Percentiles rank a stretch among this genome's conserved stretches.
These are phyloP conservation scores for Drosophila sp. DNA, from an alignment of 1,140 invertebrate genomes.

Conservation along the genomic window DNA sequence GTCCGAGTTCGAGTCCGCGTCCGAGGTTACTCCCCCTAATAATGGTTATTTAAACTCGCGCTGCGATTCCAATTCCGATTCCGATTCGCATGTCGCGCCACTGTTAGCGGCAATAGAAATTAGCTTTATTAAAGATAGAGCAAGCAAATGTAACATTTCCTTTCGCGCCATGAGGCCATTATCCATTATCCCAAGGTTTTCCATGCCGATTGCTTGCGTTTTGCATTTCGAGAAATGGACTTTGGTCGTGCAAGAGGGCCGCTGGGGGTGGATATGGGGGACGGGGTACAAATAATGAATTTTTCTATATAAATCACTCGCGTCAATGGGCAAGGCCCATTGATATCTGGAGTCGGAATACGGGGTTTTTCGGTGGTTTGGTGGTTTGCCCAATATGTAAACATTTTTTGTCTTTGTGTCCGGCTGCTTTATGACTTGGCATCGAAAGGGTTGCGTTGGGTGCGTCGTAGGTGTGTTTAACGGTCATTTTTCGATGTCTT, in stretches of 20 bases:
- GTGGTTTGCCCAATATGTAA: conserved; percentile 40
- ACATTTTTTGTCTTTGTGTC: conserved; percentile 56
- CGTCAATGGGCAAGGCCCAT: conserved; percentile 74
- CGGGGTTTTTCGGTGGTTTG: background rate
- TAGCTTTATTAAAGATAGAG: conserved; percentile 81
- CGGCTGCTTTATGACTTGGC: conserved; percentile 24
- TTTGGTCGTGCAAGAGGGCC: conserved; percentile 10
- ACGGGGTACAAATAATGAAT: conserved; percentile 70
- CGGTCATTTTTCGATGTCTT: conserved; percentile 80
- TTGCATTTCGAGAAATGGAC: conserved; percentile 72
- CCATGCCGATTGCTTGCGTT: conserved; percentile 15
- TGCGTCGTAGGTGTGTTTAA: conserved; percentile 76
- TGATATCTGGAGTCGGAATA: conserved; percentile 45
- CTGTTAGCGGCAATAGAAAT: conserved; percentile 78
- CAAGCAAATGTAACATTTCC: conserved; percentile 58
- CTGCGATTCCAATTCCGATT: background rate
- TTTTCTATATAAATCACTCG: conserved; percentile 78
- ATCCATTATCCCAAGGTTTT: conserved; percentile 56
- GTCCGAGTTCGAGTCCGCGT: background rate
- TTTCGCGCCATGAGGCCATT: conserved; percentile 65
- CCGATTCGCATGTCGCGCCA: conserved; percentile 64
- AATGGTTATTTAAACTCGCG: conserved; percentile 11
- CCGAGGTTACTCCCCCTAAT: background rate
- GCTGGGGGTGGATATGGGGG: background rate
- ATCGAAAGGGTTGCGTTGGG: conserved; percentile 62